Conservation (phyloP, 2,888 invertebrate genomes). For the Melanophora roralis region DNA sequence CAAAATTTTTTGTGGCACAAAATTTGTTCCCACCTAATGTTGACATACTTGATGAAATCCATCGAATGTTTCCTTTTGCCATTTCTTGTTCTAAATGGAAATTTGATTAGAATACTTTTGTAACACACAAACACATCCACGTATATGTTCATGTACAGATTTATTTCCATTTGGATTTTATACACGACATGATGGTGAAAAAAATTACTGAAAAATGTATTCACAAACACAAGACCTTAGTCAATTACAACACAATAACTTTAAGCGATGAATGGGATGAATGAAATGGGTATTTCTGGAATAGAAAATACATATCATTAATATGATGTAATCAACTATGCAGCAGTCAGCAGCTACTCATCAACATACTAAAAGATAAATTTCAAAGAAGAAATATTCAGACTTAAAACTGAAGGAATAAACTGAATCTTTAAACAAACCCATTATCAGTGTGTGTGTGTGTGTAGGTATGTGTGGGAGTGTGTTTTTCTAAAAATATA, state of each 20-base stretch:
- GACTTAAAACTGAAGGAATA: not conserved
- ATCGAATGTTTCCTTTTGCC: constrained; percentile 1
- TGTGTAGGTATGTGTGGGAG: not conserved
- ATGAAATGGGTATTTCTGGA: not conserved
- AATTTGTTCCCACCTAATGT: not conserved
- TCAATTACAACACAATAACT: constrained; percentile 48
- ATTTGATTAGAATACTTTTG: constrained; percentile 20
- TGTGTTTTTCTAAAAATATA: not conserved
- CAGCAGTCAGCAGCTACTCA: constrained; percentile 48
- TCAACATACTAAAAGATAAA: constrained; percentile 43
- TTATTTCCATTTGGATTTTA: not conserved
- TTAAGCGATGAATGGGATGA: constrained; percentile 1
- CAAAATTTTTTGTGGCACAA: not conserved
- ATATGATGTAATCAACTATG: constrained; percentile 56
- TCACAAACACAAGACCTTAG: constrained; percentile 4
- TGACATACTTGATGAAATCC: not conserved
- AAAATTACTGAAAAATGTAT: too few species aligned
- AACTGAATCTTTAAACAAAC: not conserved
- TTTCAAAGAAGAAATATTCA: not conserved
- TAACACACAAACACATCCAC: too few species aligned
- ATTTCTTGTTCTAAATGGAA: constrained; percentile 8
- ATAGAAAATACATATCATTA: constrained; percentile 46
- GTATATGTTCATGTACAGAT: too few species aligned
- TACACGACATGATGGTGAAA: not conserved
- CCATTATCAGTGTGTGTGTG: not conserved